Base-by-base conservation (phyloP, 2,113 vertebrate genomes). In the Octodon degus region DNA sequence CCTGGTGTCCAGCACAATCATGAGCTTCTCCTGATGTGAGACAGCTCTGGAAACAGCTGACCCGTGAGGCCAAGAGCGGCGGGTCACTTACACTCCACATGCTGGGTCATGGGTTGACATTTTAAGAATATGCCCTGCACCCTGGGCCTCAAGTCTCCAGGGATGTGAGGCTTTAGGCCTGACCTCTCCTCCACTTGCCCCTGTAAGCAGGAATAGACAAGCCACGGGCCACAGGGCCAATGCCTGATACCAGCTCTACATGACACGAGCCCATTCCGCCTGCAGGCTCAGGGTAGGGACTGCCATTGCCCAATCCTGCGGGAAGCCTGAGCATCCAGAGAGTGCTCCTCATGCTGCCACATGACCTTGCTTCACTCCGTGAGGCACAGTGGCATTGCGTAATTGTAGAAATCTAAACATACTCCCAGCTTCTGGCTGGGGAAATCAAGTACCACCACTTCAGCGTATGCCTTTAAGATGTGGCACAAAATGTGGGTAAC, bases 241-340 rank as follows among this genome's bases (percentile, higher is more conserved):
- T 13, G 34, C 74, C 16, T 1, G 53, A 37, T 72, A 27, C 43
- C 24, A 16, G 90, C 81, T 87, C 25, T n/a, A 89, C 95, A 76
- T 53, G 74, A 82, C 37, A 77, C 92, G 53, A 60, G 80, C 68
- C 76, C 43, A 19, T 74, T 70, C 55, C 68, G 80, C 90, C 90
- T 2, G 10, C 7, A 50, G 30, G 32, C 60, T 30, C 74, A 53
- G 8, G 63, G 63, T 27, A 16, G 87, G 24, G 65, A 77, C 74
- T 24, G 37, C 63, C 53, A 85, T 90, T 96, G 87, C 96, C 86
- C 91, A 97, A 97, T 84, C 76, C 53, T 34, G 1, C 68, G 90
- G 93, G 90, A 96, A 97, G 84, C 83, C 91, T 43, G 63, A 76
- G 60, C 37, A 67, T 93, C 83, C 87, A 93, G 53, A 68, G 96